phyloP scores from a whole-genome alignment of 2,113 vertebrate genomes.

The Pyxicephalus adspersus region DNA sequence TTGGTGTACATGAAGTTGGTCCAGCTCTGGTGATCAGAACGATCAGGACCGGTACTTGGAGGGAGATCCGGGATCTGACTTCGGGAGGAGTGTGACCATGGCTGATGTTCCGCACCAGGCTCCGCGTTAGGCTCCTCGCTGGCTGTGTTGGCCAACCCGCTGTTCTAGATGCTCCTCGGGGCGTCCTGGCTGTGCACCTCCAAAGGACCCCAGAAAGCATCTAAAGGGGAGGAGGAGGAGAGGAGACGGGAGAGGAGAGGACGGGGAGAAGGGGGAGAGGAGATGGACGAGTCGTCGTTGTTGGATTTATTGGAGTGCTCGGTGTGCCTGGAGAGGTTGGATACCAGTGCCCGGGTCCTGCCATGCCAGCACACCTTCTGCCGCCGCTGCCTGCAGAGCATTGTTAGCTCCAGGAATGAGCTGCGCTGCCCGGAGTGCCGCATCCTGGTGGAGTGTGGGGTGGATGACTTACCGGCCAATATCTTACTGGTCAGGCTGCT shows the following conservation, averaged over 20 bases:
- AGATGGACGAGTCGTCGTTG: constrained; percentile 94
- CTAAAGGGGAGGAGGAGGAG: constrained; percentile 57
- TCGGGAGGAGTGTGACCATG: neutral
- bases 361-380: constrained; percentile 98
- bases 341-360: constrained; percentile 91
- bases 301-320: constrained; percentile 94
- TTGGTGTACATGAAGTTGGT: neutral
- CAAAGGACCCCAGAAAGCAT: constrained; percentile 62
- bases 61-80: neutral
- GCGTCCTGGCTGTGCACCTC: constrained; percentile 68
- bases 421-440: constrained; percentile 95
- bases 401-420: constrained; percentile 89
- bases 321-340: constrained; percentile 93
- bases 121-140: constrained; percentile 16
- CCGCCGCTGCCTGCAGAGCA: constrained; percentile 94
- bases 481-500: constrained; percentile 90
- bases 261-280: constrained; percentile 58
- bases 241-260: constrained; percentile 52
- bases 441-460: constrained; percentile 91
- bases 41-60: neutral
- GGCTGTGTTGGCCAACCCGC: constrained; percentile 50
- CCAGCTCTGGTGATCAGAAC: neutral
- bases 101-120: neutral
- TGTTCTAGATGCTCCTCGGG: constrained; percentile 67
- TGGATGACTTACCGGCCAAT: constrained; percentile 92